Evolutionary conservation across 2,113 vertebrate species (phyloP).

Genomic region (Limanda limanda): DNA sequence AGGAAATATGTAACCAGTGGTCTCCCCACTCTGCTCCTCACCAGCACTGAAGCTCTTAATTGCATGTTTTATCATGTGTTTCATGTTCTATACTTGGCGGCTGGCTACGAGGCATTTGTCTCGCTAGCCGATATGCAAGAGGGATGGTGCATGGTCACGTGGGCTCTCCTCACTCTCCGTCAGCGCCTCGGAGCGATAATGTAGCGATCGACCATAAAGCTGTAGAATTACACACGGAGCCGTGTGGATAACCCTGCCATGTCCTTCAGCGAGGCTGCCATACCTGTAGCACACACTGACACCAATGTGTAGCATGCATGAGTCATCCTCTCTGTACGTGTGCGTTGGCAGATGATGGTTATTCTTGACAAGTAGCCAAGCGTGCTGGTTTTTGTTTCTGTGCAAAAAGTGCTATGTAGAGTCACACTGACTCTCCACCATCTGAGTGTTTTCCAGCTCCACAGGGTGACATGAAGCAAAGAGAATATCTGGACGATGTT

Average conservation of each 20-base stretch:
- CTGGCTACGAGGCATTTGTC: slow-evolving; percentile 78
- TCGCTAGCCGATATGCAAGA: slow-evolving; percentile 58
- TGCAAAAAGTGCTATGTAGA: slow-evolving; percentile 25
- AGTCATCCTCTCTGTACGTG: neutral
- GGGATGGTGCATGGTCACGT: slow-evolving; percentile 52
- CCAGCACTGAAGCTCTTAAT: slow-evolving; percentile 76
- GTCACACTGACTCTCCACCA: slow-evolving; percentile 24
- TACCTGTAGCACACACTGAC: slow-evolving; percentile 34
- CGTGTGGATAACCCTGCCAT: slow-evolving; percentile 48
- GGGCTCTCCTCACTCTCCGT: slow-evolving; percentile 35
- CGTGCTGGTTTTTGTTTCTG: slow-evolving; percentile 17
- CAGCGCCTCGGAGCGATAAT: slow-evolving; percentile 50
- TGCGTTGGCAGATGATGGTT: slow-evolving; percentile 3
- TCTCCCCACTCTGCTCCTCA: slow-evolving; percentile 36
- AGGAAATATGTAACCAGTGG: slow-evolving; percentile 73
- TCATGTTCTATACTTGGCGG: slow-evolving; percentile 73
- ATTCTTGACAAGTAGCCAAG: slow-evolving; percentile 11
- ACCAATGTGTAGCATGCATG: neutral
- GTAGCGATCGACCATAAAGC: slow-evolving; percentile 47
- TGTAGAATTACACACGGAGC: slow-evolving; percentile 46
- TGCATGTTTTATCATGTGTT: slow-evolving; percentile 81
- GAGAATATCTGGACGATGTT: slow-evolving; percentile 51
- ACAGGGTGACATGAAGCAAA: slow-evolving; percentile 56
- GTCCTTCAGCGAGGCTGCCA: slow-evolving; percentile 58
- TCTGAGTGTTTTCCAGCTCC: slow-evolving; percentile 59